These are phyloP conservation scores for Planiliza haematocheilus DNA, from an alignment of 2,113 vertebrate species.

Conservation along the genomic window DNA sequence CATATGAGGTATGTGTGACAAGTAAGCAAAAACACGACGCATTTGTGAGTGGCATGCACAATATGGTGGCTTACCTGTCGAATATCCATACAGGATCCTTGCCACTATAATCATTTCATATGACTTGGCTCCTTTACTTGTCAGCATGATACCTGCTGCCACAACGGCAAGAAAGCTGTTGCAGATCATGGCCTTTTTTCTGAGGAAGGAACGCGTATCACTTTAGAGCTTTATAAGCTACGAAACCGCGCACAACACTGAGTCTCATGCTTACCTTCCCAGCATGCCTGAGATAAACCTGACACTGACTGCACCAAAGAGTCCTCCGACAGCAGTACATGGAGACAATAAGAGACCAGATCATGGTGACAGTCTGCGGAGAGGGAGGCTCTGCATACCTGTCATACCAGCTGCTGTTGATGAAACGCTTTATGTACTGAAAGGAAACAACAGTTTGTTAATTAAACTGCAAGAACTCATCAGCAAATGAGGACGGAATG, in stretches of 20 bases:
- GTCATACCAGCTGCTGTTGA: conserved; percentile 80
- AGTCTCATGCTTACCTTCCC: conserved; percentile 74
- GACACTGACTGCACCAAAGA: conserved; percentile 72
- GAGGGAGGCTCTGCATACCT: conserved; percentile 64
- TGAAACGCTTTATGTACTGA: conserved; percentile 82
- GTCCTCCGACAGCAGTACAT: conserved; percentile 74
- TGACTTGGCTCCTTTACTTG: conserved; percentile 72
- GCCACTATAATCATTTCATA: conserved; percentile 83
- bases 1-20: neutral
- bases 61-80: conserved; percentile 68
- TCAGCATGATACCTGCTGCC: conserved; percentile 70
- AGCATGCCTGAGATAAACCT: conserved; percentile 58
- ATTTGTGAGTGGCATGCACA: neutral
- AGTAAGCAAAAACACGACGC: neutral
- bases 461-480: neutral
- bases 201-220: conserved; percentile 40
- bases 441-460: conserved; percentile 5
- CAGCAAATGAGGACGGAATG: neutral
- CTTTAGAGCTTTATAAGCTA: neutral
- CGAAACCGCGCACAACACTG: neutral
- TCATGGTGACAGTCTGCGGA: conserved; percentile 67
- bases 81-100: conserved; percentile 74
- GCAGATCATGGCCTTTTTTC: conserved; percentile 75
- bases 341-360: conserved; percentile 81
- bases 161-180: conserved; percentile 62